phyloP scores from a whole-genome alignment of 1,140 invertebrate genomes.

The Tribolium madens region DNA sequence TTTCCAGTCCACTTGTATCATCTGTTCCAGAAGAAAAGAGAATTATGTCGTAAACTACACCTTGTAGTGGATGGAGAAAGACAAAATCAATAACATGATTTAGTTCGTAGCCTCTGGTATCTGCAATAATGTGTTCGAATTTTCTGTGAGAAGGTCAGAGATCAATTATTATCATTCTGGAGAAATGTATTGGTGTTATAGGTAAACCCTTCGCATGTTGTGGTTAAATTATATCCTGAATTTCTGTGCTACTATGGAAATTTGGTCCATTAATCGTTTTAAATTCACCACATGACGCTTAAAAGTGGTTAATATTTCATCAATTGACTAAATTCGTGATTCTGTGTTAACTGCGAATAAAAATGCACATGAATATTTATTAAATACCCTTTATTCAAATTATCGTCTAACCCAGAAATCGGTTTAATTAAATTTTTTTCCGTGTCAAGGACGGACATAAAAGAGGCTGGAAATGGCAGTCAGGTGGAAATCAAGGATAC shows the following conservation, averaged over 20 bases:
- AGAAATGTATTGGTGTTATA: background rate
- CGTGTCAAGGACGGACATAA: background rate
- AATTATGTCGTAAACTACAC: background rate
- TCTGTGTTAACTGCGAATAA: no score
- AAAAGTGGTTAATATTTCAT: background rate
- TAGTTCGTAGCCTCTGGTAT: background rate
- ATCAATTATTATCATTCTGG: background rate
- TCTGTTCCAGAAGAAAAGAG: background rate
- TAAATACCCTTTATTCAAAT: constrained; percentile 1
- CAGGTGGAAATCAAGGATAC: constrained; percentile 8
- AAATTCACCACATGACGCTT: background rate
- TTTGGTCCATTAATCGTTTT: background rate
- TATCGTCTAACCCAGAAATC: background rate
- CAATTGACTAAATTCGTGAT: background rate
- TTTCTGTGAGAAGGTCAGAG: background rate
- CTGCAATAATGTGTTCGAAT: background rate
- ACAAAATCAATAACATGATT: background rate
- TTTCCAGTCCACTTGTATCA: background rate
- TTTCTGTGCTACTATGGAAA: constrained; percentile 6
- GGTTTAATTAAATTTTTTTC: constrained; percentile 10
- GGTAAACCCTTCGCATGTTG: background rate
- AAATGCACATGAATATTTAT: background rate
- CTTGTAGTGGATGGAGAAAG: background rate
- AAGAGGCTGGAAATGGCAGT: background rate
- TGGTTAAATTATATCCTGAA: constrained; percentile 10